These are phyloP conservation scores for Gymnocypris eckloni DNA, from an alignment of 2,797 vertebrate genomes.

Conservation along the genomic window DNA sequence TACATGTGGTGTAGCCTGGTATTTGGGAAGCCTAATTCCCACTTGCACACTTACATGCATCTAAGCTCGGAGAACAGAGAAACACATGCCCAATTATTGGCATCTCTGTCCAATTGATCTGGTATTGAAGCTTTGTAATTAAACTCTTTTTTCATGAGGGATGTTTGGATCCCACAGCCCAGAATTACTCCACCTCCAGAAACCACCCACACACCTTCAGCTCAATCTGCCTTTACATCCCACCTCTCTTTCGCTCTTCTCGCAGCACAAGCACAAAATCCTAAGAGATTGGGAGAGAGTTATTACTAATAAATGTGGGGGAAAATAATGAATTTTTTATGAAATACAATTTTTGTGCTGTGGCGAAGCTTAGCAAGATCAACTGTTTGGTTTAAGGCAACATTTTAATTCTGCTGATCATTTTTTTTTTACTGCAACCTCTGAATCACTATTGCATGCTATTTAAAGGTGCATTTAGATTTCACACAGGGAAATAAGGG, in stretches of 20 bases:
- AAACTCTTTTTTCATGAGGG: slow-evolving; percentile 71
- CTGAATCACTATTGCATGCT: background rate
- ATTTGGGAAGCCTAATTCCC: slow-evolving; percentile 46
- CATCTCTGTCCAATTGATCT: slow-evolving; percentile 66
- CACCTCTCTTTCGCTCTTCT: background rate
- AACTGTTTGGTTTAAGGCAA: slow-evolving; percentile 36
- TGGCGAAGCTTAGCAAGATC: slow-evolving; percentile 1
- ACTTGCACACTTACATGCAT: slow-evolving; percentile 37
- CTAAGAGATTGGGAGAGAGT: slow-evolving; percentile 37
- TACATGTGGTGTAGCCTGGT: slow-evolving; percentile 37
- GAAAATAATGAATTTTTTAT: background rate
- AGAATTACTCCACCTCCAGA: slow-evolving; percentile 73
- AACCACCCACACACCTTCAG: slow-evolving; percentile 63
- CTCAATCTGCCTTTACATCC: slow-evolving; percentile 8
- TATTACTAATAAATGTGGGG: slow-evolving; percentile 42
- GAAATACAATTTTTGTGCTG: background rate
- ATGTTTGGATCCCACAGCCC: slow-evolving; percentile 68
- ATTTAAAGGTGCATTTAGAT: slow-evolving; percentile 12
- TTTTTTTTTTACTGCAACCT: slow-evolving; percentile 7
- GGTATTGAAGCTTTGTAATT: slow-evolving; percentile 70
- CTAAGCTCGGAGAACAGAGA: slow-evolving; percentile 35
- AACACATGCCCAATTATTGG: slow-evolving; percentile 61
- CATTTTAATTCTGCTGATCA: slow-evolving; percentile 36
- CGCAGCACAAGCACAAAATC: slow-evolving; percentile 40
- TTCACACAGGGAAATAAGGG: slow-evolving; percentile 27